phyloP scores from a whole-genome alignment of 2,888 invertebrate genomes.

The Hecatera dysodea region DNA sequence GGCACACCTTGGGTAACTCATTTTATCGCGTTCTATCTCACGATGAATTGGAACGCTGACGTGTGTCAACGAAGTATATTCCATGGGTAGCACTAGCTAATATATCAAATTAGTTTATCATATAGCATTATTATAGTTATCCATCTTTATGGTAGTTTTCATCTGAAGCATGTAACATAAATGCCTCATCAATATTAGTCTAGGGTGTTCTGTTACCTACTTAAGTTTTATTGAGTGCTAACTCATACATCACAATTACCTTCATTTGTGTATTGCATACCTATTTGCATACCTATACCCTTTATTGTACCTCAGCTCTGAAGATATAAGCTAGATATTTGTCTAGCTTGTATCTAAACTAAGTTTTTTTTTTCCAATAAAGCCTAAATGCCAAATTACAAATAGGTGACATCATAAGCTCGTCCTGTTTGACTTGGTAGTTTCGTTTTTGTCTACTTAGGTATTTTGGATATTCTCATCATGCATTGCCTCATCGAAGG shows the following conservation, averaged over 20 bases:
- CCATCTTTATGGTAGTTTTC: slow-evolving; percentile 5
- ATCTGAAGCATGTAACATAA: slow-evolving; percentile 34
- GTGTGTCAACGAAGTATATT: background rate
- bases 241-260: slow-evolving; percentile 48
- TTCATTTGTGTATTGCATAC: slow-evolving; percentile 48
- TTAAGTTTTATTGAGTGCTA: slow-evolving; percentile 45
- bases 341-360: background rate
- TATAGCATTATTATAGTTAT: background rate
- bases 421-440: slow-evolving; percentile 56
- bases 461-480: slow-evolving; percentile 29
- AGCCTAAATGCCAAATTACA: slow-evolving; percentile 39
- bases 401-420: slow-evolving; percentile 60
- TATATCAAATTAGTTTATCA: background rate
- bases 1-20: slow-evolving; percentile 33
- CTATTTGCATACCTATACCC: no score
- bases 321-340: slow-evolving; percentile 25
- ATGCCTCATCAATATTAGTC: slow-evolving; percentile 49
- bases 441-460: slow-evolving; percentile 44
- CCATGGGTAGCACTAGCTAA: background rate
- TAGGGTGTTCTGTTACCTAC: slow-evolving; percentile 47
- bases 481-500: slow-evolving; percentile 39
- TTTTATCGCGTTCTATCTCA: slow-evolving; percentile 30
- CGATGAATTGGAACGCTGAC: slow-evolving; percentile 2
- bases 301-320: slow-evolving; percentile 35
- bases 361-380: slow-evolving; percentile 19